Base-by-base conservation (phyloP, 2,888 invertebrate genomes). In the Thera britannica region DNA sequence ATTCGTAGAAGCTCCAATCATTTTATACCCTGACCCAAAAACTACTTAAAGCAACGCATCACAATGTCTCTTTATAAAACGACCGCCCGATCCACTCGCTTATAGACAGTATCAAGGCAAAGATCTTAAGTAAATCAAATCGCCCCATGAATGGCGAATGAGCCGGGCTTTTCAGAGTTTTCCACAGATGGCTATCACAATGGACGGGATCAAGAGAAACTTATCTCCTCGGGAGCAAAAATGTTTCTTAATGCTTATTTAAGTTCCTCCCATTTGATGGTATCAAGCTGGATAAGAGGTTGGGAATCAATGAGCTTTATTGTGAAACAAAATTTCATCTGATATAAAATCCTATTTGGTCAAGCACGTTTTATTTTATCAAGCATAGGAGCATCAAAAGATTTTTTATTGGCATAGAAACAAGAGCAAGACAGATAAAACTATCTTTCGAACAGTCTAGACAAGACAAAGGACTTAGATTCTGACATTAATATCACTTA, bases 61-160 rank as follows among this genome's bases (percentile, higher is more conserved):
- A 74, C 79, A 84, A 86, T 84, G 85, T 84, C 86, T 87, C 84
- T 85, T 85, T 83, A 83, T 82, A 85, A 86, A 87, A 84, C 83
- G 84, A 80, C 79, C 81, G 82, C 84, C 77, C 68, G 77, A 79
- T 84, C 85, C 89, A 87, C 84, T 90, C 89, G 84, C 87, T 92
- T 92, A 91, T 90, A 91, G 89, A 90, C 87, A 85, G 90, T 92
- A 92, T 92, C 92, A 88, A 82, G 81, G 78, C 84, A 78, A 84
- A 84, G 92, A 92, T 92, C 93, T 93, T 92, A 93, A 92, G 93
- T 93, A 93, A 93, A 93, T 93, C 93, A 93, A 93, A 93, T 92
- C 92, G 84, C 90, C 89, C 91, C 88, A 90, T 93, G 93, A 93
- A 93, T 93, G 87, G 92, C 77, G 91, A 90, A 91, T 88, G 92